Conservation (phyloP, 1,140 invertebrate genomes). For the Anoplolepis gracilipes region DNA sequence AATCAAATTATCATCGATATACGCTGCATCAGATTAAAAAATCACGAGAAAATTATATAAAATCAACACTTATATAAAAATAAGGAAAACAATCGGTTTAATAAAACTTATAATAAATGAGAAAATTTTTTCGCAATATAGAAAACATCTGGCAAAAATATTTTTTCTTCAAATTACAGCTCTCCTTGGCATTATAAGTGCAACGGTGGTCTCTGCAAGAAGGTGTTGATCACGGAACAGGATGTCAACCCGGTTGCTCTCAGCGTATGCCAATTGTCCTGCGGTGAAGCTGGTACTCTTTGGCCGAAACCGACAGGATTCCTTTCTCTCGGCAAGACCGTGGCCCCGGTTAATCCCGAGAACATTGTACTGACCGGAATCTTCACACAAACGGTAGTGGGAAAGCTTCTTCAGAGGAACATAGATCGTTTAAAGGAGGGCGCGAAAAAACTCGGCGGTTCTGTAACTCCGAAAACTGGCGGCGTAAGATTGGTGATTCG, state of each 20-base stretch:
- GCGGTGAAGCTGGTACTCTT: conserved; percentile 86
- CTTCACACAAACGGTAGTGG: conserved; percentile 79
- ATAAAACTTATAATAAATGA: neutral
- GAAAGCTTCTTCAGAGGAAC: conserved; percentile 82
- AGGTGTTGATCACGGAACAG: conserved; percentile 76
- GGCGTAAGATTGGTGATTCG: conserved; percentile 79
- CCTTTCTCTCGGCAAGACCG: conserved; percentile 86
- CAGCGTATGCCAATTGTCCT: conserved; percentile 82
- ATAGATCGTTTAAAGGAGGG: conserved; percentile 78
- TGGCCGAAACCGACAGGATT: conserved; percentile 91
- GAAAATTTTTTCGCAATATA: neutral
- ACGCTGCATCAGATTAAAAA: neutral
- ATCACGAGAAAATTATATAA: neutral
- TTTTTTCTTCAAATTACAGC: conserved; percentile 57
- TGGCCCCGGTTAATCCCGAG: conserved; percentile 88
- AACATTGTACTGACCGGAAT: conserved; percentile 85
- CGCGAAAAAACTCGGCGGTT: conserved; percentile 47
- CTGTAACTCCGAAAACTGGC: conserved; percentile 62
- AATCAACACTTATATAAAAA: neutral
- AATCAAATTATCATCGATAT: neutral
- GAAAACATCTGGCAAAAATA: neutral
- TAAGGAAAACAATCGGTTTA: neutral
- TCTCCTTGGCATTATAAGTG: conserved; percentile 83
- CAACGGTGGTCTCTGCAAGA: conserved; percentile 78
- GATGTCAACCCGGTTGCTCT: conserved; percentile 72